These are phyloP conservation scores for Micromesistius poutassou DNA, from an alignment of 2,797 vertebrate species.

Conservation along the genomic window DNA sequence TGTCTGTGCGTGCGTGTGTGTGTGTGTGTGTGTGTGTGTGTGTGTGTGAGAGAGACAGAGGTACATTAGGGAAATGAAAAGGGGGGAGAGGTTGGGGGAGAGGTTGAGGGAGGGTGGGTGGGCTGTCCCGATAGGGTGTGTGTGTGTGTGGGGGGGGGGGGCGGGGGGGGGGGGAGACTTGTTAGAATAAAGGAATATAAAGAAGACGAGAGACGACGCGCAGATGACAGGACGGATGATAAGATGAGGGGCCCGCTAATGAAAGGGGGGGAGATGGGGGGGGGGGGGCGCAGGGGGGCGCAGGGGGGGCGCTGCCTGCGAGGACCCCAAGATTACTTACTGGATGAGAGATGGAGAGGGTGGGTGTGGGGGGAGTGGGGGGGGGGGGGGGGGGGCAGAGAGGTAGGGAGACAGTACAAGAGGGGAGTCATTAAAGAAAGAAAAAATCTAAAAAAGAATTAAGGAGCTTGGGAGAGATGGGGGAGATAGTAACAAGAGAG, in stretches of 20 bases:
- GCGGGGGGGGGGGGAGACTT: conserved; percentile 61
- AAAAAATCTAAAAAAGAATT: not conserved
- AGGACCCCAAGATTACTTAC: conserved; percentile 63
- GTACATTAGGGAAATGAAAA: conserved; percentile 83
- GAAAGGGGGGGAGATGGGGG: conserved; percentile 56
- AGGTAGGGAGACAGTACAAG: conserved; percentile 29
- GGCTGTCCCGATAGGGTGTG: conserved; percentile 45
- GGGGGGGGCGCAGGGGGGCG: conserved; percentile 7
- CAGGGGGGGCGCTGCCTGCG: conserved; percentile 21
- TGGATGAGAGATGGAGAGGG: conserved; percentile 57
- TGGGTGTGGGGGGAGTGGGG: conserved; percentile 27
- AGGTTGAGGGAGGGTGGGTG: not conserved
- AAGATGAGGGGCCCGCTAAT: conserved; percentile 64
- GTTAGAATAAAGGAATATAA: conserved; percentile 73
- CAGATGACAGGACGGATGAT: conserved; percentile 65
- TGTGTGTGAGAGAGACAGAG: conserved; percentile 24
- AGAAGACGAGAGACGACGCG: conserved; percentile 55
- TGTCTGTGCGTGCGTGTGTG: conserved; percentile 17
- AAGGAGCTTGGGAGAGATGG: not conserved
- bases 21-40: conserved; percentile 16
- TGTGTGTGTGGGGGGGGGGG: conserved; percentile 38
- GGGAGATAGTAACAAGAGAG: conserved; percentile 34
- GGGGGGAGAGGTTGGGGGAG: conserved; percentile 56
- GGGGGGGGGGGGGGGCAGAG: too few species aligned
- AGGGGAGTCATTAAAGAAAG: not conserved